A percentile compares a stretch with the other conserved stretches of the same genome.
phyloP scores from a whole-genome alignment of 1,140 invertebrate genomes.

The Lasioglossum baleicum region DNA sequence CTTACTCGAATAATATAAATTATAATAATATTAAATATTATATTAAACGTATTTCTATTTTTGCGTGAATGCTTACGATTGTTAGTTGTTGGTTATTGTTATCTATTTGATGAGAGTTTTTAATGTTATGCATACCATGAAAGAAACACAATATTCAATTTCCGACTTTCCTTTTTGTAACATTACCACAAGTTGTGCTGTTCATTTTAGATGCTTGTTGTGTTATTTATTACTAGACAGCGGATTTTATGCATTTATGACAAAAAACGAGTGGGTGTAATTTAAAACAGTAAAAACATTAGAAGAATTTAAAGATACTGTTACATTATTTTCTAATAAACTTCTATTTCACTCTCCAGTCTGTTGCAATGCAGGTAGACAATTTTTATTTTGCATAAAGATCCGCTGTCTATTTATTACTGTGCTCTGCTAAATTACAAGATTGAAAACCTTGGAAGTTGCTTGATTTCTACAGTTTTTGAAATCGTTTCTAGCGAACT shows the following conservation, averaged over 20 bases:
- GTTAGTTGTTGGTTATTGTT: slow-evolving; percentile 80
- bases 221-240: slow-evolving; percentile 16
- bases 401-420: slow-evolving; percentile 8
- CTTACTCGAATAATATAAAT: slow-evolving; percentile 73
- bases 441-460: neutral
- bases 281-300: too few species aligned
- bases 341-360: too few species aligned
- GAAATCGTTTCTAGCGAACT: slow-evolving; percentile 2
- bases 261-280: too few species aligned
- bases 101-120: slow-evolving; percentile 78
- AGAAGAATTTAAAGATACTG: too few species aligned
- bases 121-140: slow-evolving; percentile 73
- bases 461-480: neutral
- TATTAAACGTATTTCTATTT: slow-evolving; percentile 76
- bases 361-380: too few species aligned
- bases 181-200: slow-evolving; percentile 50
- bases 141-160: slow-evolving; percentile 63
- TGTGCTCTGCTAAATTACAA: slow-evolving; percentile 1
- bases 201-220: slow-evolving; percentile 60
- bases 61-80: slow-evolving; percentile 77
- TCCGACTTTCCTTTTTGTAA: slow-evolving; percentile 52
- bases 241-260: too few species aligned
- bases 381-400: too few species aligned
- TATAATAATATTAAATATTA: slow-evolving; percentile 71
- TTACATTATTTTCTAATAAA: too few species aligned